These are phyloP conservation scores for Tiliqua scincoides DNA, from an alignment of 2,113 vertebrate species.

Conservation along the genomic window DNA sequence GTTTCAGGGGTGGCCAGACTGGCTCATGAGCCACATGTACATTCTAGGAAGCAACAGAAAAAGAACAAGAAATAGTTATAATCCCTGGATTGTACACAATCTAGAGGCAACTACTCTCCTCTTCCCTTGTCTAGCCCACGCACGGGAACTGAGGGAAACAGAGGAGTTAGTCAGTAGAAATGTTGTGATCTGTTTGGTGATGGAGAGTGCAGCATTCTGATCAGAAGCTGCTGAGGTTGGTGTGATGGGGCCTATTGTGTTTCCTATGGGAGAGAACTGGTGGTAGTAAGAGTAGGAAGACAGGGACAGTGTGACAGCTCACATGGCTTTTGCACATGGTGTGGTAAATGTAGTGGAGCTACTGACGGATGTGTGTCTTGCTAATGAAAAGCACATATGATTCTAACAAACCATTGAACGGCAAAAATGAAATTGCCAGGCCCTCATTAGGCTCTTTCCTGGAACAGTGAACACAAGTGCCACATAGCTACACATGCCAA, in stretches of 20 bases:
- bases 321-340: not conserved
- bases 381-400: not conserved
- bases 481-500: not conserved
- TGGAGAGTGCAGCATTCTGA: not conserved
- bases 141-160: not conserved
- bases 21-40: not conserved
- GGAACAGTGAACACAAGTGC: not conserved
- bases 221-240: not conserved
- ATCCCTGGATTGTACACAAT: not conserved
- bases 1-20: not conserved
- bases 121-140: not conserved
- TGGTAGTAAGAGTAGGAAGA: fast-evolving
- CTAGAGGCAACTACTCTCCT: not conserved
- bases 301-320: not conserved
- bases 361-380: not conserved
- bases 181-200: not conserved
- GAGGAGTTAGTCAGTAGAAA: not conserved
- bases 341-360: not conserved
- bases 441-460: not conserved
- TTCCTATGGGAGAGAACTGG: not conserved
- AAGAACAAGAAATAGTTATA: not conserved
- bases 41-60: not conserved
- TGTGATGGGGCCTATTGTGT: not conserved
- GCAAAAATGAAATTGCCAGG: not conserved
- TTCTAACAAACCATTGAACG: not conserved